Evolutionary conservation across 2,888 invertebrate species (phyloP), one percentile per base, ranked within the genome.

Genomic region (Drosophila paucipuncta): DNA sequence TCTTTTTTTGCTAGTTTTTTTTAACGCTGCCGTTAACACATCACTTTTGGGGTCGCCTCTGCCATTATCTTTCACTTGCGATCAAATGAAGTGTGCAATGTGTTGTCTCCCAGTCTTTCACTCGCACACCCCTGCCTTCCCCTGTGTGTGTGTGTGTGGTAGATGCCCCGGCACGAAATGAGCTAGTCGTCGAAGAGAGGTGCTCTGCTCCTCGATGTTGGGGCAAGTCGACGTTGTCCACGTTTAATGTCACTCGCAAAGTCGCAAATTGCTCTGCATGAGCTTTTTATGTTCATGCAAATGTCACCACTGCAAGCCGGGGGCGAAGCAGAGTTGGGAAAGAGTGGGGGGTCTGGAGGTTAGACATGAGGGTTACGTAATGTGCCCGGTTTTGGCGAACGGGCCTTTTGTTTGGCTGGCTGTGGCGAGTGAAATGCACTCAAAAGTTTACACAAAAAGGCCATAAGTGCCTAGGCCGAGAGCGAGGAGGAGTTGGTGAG

Each of bases 221-320:
- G 37, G 18, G 30, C 53, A 39, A 58, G 59, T 58, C 35, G 22
- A 61, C 73, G 78, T 70, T 89, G 90, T 86, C 87, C 85, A 86
- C 90, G 90, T 90, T 91, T 83, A 85, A 89, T 91, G 85, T 90
- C 91, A 84, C 85, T 90, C 84, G 87, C 91, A 90, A 91, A 89
- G 89, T 90, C 83, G 85, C 89, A 91, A 91, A 91, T 89, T 90
- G 89, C 89, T 91, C 91, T 90, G 89, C 91, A 91, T 90, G 91
- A 89, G 91, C 91, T 86, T 89, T 91, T 90, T 91, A 91, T 91
- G 90, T 91, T 88, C 90, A 88, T 88, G 88, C 88, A 88, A 88
- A 88, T 88, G 88, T 90, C 84, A 83, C 78, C 86, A 83, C 65
- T 85, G 80, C 79, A 80, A 81, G 70, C 78, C 76, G 88, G 76